Percentiles rank a stretch among this genome's conserved stretches.
phyloP scores from a whole-genome alignment of 1,140 invertebrate species.

The Drosophila busckii region DNA sequence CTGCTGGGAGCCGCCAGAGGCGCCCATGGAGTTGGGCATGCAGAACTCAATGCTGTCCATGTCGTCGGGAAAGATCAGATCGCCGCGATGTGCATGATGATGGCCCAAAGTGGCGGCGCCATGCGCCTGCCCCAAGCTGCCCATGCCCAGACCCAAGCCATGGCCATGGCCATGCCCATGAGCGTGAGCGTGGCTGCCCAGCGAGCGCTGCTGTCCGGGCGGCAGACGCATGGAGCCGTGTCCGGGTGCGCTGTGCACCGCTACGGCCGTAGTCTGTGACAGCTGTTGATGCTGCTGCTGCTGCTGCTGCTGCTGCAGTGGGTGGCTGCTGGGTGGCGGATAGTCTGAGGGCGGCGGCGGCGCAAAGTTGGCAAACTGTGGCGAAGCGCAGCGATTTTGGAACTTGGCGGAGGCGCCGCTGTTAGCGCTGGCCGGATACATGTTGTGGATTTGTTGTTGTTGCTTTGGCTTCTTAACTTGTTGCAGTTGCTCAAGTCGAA shows the following conservation, averaged over 20 bases:
- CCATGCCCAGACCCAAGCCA: constrained; percentile 14
- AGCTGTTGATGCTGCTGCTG: constrained; percentile 31
- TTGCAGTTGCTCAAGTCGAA: constrained; percentile 16
- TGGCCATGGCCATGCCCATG: constrained; percentile 17
- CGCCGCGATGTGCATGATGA: constrained; percentile 49
- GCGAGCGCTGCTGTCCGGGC: constrained; percentile 43
- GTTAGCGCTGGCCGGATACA: constrained; percentile 60
- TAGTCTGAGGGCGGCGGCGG: constrained; percentile 51
- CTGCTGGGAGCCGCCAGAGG: constrained; percentile 45
- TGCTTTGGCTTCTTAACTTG: neutral
- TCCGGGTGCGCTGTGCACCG: constrained; percentile 49
- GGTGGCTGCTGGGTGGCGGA: constrained; percentile 37
- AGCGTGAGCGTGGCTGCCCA: constrained; percentile 31
- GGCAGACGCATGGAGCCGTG: constrained; percentile 48
- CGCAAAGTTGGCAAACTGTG: too few relatives aligned
- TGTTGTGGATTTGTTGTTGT: constrained; percentile 17
- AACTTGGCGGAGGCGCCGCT: constrained; percentile 28
- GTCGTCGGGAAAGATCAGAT: constrained; percentile 71
- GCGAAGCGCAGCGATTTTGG: too few relatives aligned
- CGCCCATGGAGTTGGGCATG: constrained; percentile 54
- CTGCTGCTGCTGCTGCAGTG: constrained; percentile 24
- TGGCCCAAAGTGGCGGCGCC: constrained; percentile 55
- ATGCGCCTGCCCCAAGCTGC: constrained; percentile 6
- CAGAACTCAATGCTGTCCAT: constrained; percentile 77
- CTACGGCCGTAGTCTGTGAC: constrained; percentile 48